Evolutionary conservation across 2,888 invertebrate species (phyloP), one percentile per base, ranked within the genome.

Genomic region (Acleris emargana): DNA sequence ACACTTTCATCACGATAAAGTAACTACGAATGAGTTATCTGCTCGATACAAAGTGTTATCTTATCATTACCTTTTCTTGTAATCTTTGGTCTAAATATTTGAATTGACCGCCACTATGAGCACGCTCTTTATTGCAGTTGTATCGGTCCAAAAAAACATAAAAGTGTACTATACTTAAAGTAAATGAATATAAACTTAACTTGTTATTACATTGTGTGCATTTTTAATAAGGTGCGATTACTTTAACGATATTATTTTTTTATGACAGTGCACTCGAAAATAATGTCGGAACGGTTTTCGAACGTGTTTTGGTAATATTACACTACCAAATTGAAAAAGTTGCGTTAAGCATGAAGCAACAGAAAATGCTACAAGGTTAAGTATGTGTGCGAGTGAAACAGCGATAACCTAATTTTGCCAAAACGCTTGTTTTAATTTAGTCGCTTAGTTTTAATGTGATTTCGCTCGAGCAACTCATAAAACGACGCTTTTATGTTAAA

Each of bases 81-180:
- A 89, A 89, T 90, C 89, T 81, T 78, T 86, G 89, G 77, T 83
- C 89, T 79, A 88, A 76, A 83, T 86, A 80, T 86, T 88, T 81
- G 76, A 89, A 89, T 81, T 82, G 75, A 78, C 83, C 90, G 89
- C 89, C 86, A 81, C 67, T 63, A 16, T 51, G 47, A 42, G 43
- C 42, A 47, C 18, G 51, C 55, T 59, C 28, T 45, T 45, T 45
- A n/a, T 38, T 38, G 32, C 32, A 32, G 3, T 32, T 32, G 9
- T 9, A 32, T 32, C 2, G 4, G 38, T 13, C 38, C 38, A 38
- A 38, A 38, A 38, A 38, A 38, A 38, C 38, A 13, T 38, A 38
- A 38, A 38, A 38, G 38, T 13, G 3, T 13, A 38, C 38, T 38
- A 11, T 38, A 38, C 13, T 38, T 13, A 38, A 38, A 38, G 38